Evolutionary conservation across 2,888 invertebrate genomes (phyloP), one percentile per base, ranked within the genome.

Genomic region (Tenthredo scrophulariae): DNA sequence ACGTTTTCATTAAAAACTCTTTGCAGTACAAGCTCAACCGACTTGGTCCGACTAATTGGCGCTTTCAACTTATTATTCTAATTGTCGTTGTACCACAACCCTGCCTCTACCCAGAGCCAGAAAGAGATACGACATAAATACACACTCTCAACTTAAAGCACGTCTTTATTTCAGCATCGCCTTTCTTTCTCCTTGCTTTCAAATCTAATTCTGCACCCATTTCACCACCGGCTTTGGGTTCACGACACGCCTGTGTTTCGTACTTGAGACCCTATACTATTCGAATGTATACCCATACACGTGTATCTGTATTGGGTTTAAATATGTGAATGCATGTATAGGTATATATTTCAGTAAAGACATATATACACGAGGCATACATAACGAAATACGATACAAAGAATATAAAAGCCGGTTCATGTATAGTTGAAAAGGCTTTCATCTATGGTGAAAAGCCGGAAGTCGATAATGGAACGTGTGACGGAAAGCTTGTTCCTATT

Each of bases 1-100:
- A 80, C 80, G 37, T 58, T 80, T 80, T 80, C 62, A 80, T 80
- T 80, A 80, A 80, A 79, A 77, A 77, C 29, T 80, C 80, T 62
- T 40, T 80, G 62, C 62, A 80, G 58, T 40, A 62, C 62, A 80
- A 37, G 58, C 80, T 37, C 40, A 33, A 40, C 62, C 80, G 62
- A 80, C 62, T 80, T 33, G 62, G 40, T 26, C 80, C 80, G 80
- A 80, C 62, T 80, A 80, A 80, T 80, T 80, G 80, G 80, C 62
- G 58, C 62, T 58, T 62, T 80, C 62, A 80, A 40, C 62, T 58
- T 80, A 80, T 80, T 80, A 80, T 80, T 80, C 80, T 80, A 62
- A 80, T 80, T 40, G 62, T 80, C 62, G 26, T 26, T 37, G 62
- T 62, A 26, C 50, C 58, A 80, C 80, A 62, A 80, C 40, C 33